Conservation (phyloP, 2,113 vertebrate species). For the Aphyosemion australe region DNA sequence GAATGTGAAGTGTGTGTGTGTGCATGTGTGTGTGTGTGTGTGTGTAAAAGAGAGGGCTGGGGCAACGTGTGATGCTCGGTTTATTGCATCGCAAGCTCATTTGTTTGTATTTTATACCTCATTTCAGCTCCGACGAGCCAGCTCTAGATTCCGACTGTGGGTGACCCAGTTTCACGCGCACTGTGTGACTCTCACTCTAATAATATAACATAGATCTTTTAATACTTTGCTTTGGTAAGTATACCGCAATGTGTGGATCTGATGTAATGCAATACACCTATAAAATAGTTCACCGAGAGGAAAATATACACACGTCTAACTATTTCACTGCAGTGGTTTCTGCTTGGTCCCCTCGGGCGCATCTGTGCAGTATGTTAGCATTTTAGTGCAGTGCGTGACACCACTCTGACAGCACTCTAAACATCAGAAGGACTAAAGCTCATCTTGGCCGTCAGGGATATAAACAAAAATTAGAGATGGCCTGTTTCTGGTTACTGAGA, state of each 20-base stretch:
- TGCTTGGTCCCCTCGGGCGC: slow-evolving; percentile 49
- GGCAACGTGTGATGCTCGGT: slow-evolving; percentile 57
- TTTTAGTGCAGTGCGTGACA: slow-evolving; percentile 71
- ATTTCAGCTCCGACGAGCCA: slow-evolving; percentile 75
- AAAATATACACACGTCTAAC: slow-evolving; percentile 55
- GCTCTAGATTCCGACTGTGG: slow-evolving; percentile 65
- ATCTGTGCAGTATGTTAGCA: slow-evolving; percentile 59
- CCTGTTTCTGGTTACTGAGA: slow-evolving; percentile 51
- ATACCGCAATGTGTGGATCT: slow-evolving; percentile 46
- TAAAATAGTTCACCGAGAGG: slow-evolving; percentile 59
- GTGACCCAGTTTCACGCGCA: slow-evolving; percentile 80
- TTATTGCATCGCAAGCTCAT: slow-evolving; percentile 76
- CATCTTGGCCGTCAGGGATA: slow-evolving; percentile 62
- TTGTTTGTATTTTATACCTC: slow-evolving; percentile 81
- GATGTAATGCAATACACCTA: slow-evolving; percentile 66
- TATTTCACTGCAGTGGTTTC: slow-evolving; percentile 51
- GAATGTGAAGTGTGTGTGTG: slow-evolving; percentile 57
- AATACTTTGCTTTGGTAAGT: slow-evolving; percentile 68
- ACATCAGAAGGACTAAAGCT: slow-evolving; percentile 72
- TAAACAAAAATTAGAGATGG: slow-evolving; percentile 61
- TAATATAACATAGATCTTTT: slow-evolving; percentile 65
- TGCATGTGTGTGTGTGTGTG: slow-evolving; percentile 21
- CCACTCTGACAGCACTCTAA: slow-evolving; percentile 72
- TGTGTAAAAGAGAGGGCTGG: slow-evolving; percentile 19
- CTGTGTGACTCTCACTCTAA: slow-evolving; percentile 52